These are phyloP conservation scores for Chymomyza costata DNA, from an alignment of 1,140 invertebrate genomes.

Conservation along the genomic window DNA sequence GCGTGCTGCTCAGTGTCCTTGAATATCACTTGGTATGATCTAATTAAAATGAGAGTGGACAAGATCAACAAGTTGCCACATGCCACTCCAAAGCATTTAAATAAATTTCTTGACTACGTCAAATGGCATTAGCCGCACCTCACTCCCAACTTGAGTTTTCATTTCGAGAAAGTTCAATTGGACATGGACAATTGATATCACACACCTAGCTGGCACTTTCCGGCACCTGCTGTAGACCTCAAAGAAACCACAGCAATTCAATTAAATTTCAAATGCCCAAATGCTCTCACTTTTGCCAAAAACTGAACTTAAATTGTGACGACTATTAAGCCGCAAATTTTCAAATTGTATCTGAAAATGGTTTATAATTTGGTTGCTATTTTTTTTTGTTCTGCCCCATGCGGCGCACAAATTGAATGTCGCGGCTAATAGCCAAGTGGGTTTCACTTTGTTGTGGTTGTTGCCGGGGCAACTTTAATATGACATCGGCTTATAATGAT, in stretches of 20 bases:
- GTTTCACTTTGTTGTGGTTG: constrained; percentile 14
- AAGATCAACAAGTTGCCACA: not conserved
- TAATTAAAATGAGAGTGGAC: constrained; percentile 38
- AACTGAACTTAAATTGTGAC: too few species aligned
- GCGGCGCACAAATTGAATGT: constrained; percentile 56
- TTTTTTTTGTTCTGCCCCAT: constrained; percentile 42
- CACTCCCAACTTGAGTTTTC: constrained; percentile 18
- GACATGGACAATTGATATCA: constrained; percentile 3
- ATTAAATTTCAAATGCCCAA: constrained; percentile 50
- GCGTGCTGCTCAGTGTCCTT: constrained; percentile 36
- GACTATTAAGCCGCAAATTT: constrained; percentile 37
- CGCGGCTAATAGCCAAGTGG: constrained; percentile 58
- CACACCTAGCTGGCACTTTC: constrained; percentile 33
- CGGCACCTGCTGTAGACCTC: constrained; percentile 13
- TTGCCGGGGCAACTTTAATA: constrained; percentile 42
- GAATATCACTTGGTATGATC: constrained; percentile 28
- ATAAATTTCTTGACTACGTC: too few species aligned
- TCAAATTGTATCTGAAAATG: constrained; percentile 39
- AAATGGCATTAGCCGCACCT: too few species aligned
- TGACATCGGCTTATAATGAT: constrained; percentile 67
- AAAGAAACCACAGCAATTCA: constrained; percentile 26
- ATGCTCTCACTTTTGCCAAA: constrained; percentile 49
- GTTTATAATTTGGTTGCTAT: constrained; percentile 18
- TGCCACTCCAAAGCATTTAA: not conserved
- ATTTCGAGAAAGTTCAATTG: not conserved